Conservation (phyloP, 2,113 vertebrate genomes). For the Strix aluco region DNA sequence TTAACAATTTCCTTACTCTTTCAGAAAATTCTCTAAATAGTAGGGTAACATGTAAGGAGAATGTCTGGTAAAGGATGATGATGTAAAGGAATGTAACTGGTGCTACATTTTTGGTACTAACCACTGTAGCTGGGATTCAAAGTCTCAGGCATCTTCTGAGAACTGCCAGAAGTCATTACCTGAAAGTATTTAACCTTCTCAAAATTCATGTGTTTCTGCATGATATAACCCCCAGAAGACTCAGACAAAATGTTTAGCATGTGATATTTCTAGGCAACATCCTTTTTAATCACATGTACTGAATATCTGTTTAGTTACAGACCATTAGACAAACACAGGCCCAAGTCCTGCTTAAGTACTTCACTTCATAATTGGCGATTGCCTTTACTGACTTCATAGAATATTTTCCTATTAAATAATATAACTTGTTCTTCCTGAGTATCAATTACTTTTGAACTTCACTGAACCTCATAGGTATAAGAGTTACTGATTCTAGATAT, state of each 20-base stretch:
- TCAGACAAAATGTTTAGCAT: background rate
- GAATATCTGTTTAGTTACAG: background rate
- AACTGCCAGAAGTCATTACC: background rate
- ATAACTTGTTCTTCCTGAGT: background rate
- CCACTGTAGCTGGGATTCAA: background rate
- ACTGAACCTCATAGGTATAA: background rate
- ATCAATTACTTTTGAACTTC: background rate
- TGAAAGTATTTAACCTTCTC: background rate
- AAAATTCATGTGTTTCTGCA: background rate
- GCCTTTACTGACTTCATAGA: background rate
- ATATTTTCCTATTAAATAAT: background rate
- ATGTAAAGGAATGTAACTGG: background rate
- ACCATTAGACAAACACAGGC: background rate
- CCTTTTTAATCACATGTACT: background rate
- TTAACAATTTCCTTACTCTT: background rate
- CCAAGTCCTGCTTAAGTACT: background rate
- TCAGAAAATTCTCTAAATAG: background rate
- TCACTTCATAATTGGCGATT: background rate
- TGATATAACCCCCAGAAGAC: background rate
- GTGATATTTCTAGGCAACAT: background rate
- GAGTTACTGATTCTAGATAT: background rate
- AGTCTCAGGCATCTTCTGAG: background rate
- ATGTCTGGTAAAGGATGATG: background rate
- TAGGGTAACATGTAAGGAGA: background rate
- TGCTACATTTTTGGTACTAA: background rate